Conservation (phyloP, 2,797 vertebrate species). For the Hozukius guyotensis region DNA sequence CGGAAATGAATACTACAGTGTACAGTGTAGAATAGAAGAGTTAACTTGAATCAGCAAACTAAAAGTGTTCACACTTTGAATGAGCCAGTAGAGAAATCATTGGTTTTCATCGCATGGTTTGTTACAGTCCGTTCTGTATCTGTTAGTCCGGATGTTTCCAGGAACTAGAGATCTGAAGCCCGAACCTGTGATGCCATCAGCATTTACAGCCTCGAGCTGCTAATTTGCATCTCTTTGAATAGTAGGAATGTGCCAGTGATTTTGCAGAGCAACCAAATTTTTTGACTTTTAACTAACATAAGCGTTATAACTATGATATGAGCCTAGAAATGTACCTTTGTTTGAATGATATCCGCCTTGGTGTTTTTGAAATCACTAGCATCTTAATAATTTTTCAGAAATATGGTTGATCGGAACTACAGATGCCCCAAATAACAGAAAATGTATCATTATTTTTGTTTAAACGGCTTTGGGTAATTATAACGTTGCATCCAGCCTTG, state of each 20-base stretch:
- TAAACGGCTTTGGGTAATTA: neutral
- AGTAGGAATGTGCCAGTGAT: slow-evolving; percentile 7
- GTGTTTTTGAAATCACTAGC: neutral
- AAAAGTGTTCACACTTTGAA: slow-evolving; percentile 15
- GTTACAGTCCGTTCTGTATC: slow-evolving; percentile 2
- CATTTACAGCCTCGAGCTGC: slow-evolving; percentile 32
- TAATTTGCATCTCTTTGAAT: slow-evolving; percentile 49
- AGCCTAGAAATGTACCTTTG: neutral
- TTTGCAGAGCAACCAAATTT: neutral
- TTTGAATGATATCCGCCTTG: neutral
- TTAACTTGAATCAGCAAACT: neutral
- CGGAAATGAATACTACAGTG: neutral
- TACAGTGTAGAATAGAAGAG: slow-evolving; percentile 1
- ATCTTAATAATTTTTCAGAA: neutral
- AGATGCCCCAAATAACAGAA: slow-evolving; percentile 20
- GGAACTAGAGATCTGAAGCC: slow-evolving; percentile 24
- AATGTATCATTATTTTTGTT: neutral
- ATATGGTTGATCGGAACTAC: neutral
- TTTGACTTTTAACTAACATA: slow-evolving; percentile 21
- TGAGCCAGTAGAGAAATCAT: slow-evolving; percentile 11
- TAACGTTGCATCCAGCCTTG: slow-evolving; percentile 4
- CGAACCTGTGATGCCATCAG: slow-evolving; percentile 33
- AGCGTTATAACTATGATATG: neutral
- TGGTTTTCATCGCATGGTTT: slow-evolving; percentile 19
- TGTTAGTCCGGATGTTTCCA: neutral